These are phyloP conservation scores for Sylvia atricapilla DNA, from an alignment of 2,113 vertebrate species.

Conservation along the genomic window DNA sequence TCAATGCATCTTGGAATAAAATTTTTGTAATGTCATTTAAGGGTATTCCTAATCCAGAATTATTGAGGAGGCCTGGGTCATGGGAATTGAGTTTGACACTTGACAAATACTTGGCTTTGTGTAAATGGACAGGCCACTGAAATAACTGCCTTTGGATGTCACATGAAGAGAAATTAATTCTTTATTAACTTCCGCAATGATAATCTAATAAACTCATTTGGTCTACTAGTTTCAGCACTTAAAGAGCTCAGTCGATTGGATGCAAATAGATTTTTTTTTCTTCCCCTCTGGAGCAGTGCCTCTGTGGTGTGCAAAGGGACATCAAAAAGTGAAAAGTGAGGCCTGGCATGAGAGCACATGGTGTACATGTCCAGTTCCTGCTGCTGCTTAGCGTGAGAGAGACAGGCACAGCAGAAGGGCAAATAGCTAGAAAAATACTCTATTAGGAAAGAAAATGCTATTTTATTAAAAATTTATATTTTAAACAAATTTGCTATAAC, in stretches of 20 bases:
- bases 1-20: constrained; percentile 89
- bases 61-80: constrained; percentile 83
- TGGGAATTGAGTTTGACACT: constrained; percentile 89
- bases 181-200: constrained; percentile 92
- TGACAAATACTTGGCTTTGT: constrained; percentile 98
- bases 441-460: not conserved
- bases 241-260: constrained; percentile 72
- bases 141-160: constrained; percentile 84
- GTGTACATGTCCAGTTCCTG: not conserved
- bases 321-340: constrained; percentile 37
- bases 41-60: constrained; percentile 89
- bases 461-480: not conserved
- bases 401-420: not conserved
- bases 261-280: constrained; percentile 73
- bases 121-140: constrained; percentile 89
- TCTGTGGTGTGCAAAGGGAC: constrained; percentile 74
- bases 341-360: not conserved
- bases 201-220: constrained; percentile 89
- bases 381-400: not conserved
- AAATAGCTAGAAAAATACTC: not conserved
- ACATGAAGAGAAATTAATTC: constrained; percentile 92
- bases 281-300: constrained; percentile 69
- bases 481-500: not conserved
- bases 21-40: constrained; percentile 99
- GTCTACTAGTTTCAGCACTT: constrained; percentile 79